Evolutionary conservation across 1,140 invertebrate species (phyloP).

Genomic region (Asbolus verrucosus): DNA sequence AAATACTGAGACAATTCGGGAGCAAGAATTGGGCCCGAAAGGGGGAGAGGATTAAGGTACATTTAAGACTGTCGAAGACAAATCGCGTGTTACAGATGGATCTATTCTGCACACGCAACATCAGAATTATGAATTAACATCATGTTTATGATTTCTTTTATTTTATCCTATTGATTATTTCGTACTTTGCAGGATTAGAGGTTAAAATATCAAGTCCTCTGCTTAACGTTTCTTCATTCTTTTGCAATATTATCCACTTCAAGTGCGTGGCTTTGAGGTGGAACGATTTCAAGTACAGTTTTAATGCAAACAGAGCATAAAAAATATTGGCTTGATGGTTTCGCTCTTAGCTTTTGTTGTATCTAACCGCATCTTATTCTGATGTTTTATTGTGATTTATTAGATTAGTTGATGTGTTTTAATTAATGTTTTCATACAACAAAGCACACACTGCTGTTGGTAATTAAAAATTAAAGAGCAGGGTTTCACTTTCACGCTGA

Average conservation of each 20-base stretch:
- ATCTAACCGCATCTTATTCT: slow-evolving; percentile 7
- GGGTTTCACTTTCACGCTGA: too few relatives aligned
- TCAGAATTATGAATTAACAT: slow-evolving; percentile 41
- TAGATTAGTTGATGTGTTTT: too few relatives aligned
- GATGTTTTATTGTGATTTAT: not conserved
- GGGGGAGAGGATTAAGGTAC: slow-evolving; percentile 18
- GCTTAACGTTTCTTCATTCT: not conserved
- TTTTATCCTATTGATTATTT: slow-evolving; percentile 26
- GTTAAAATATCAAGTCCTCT: not conserved
- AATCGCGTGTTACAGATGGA: slow-evolving; percentile 39
- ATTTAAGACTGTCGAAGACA: slow-evolving; percentile 39
- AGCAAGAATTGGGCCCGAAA: slow-evolving; percentile 3
- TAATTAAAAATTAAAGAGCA: too few relatives aligned
- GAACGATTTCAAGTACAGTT: slow-evolving; percentile 23
- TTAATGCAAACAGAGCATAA: slow-evolving; percentile 26
- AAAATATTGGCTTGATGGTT: slow-evolving; percentile 34
- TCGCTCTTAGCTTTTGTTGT: slow-evolving; percentile 11
- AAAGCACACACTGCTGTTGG: too few relatives aligned
- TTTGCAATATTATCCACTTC: slow-evolving; percentile 4
- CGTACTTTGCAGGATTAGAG: not conserved
- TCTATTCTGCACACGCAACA: slow-evolving; percentile 33
- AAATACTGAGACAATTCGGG: slow-evolving; percentile 5
- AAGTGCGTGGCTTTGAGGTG: not conserved
- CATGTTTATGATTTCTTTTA: slow-evolving; percentile 32
- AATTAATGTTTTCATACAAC: slow-evolving; percentile 15